Percentiles rank a stretch among this genome's conserved stretches.
These are phyloP conservation scores for Actinemys pallida DNA, from an alignment of 2,113 vertebrate genomes.

Conservation along the genomic window DNA sequence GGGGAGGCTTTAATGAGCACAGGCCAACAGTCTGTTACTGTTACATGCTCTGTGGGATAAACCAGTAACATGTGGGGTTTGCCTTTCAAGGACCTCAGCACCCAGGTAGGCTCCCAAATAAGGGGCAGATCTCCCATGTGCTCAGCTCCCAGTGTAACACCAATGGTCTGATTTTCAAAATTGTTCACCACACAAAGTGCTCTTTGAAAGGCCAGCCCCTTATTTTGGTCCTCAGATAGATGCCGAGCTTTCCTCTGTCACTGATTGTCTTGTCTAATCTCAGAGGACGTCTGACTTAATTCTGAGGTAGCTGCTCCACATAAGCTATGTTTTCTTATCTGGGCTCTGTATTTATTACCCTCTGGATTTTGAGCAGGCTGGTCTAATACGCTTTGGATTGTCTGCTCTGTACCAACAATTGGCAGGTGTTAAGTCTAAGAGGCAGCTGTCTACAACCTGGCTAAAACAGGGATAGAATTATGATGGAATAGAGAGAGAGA, in stretches of 20 bases:
- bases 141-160: background rate
- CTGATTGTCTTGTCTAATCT: background rate
- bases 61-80: background rate
- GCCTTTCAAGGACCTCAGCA: no score
- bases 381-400: background rate
- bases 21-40: no score
- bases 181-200: background rate
- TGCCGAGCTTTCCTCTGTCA: background rate
- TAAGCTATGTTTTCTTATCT: background rate
- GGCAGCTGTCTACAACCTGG: background rate
- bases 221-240: background rate
- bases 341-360: background rate
- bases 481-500: background rate
- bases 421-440: background rate
- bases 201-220: background rate
- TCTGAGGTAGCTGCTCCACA: background rate
- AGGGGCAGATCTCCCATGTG: background rate
- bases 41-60: background rate
- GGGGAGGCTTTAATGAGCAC: no score
- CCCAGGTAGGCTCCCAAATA: background rate
- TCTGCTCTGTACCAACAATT: background rate
- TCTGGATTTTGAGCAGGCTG: background rate
- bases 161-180: background rate
- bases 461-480: background rate
- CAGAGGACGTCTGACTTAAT: background rate